A percentile compares a stretch with the other conserved stretches of the same genome.
phyloP scores from a whole-genome alignment of 1,140 invertebrate genomes.

The Aleiodes sp. region DNA sequence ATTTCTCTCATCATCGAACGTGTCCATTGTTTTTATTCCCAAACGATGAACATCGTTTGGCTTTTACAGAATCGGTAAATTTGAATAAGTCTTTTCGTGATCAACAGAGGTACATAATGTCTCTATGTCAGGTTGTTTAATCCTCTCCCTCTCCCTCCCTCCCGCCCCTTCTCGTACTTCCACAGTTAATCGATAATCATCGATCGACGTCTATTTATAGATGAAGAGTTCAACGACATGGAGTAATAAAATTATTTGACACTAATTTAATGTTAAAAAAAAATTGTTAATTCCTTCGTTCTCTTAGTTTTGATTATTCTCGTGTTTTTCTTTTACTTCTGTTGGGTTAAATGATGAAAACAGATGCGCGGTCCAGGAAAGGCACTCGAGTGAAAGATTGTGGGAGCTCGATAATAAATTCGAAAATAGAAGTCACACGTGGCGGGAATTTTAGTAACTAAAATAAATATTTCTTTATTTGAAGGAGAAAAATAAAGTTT shows the following conservation, averaged over 20 bases:
- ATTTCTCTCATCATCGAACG: too few species aligned
- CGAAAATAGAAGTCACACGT: conserved; percentile 10
- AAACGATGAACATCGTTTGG: too few species aligned
- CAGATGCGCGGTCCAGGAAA: not conserved
- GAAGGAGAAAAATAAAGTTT: not conserved
- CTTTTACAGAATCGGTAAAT: not conserved
- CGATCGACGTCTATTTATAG: conserved; percentile 22
- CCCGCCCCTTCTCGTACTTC: too few species aligned
- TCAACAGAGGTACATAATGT: not conserved
- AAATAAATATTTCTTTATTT: not conserved
- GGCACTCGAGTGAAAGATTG: conserved; percentile 11
- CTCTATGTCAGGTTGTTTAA: conserved; percentile 14
- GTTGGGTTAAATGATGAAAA: too few species aligned
- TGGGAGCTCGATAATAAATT: conserved; percentile 9
- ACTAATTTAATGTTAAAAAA: too few species aligned
- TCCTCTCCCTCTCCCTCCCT: too few species aligned
- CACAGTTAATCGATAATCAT: conserved; percentile 13
- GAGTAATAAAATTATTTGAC: too few species aligned
- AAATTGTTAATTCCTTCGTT: too few species aligned
- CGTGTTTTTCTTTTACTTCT: too few species aligned
- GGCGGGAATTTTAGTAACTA: conserved; percentile 3
- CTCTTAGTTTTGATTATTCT: too few species aligned
- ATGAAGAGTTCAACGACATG: not conserved
- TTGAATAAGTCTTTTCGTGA: not conserved
- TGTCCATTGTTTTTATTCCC: too few species aligned